Evolutionary conservation across 2,113 vertebrate species (phyloP), one percentile per base, ranked within the genome.

Genomic region (Lynx canadensis): DNA sequence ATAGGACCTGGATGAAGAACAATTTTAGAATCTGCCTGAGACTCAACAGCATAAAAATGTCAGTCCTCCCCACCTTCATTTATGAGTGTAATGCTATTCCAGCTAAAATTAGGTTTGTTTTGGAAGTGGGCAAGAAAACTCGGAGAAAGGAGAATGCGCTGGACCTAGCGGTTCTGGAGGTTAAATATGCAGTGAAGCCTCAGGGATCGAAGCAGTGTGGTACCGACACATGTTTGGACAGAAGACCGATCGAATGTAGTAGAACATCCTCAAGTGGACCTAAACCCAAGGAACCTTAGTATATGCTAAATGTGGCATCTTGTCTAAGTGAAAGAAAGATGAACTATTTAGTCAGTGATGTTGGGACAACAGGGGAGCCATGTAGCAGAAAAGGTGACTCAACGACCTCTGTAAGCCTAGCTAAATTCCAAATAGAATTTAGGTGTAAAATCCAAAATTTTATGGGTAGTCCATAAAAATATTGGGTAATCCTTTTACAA

Each of bases 291-390:
- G 10, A 25, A 48, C 52, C 31, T 10, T 4, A 50, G 74, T 5
- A 2, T 33, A 25, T 21, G 29, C 2, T 38, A 7, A 36, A 0
- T 5, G 4, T 48, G 11, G 16, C 5, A 0, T 52, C 90, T 45
- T 4, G 0, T 31, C 0, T 21, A 16, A 71, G 27, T 7, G 31
- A 52, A 73, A 68, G 15, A 66, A 82, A 52, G 81, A 41, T 45
- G 13, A 27, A 18, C 50, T 48, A 13, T n/a, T 48, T 23, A 84
- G 14, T 60, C 38, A 82, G 19, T 27, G 3, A 86, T 18, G 1
- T 9, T 33, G 25, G 41, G 25, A 65, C 41, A 21, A 31, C 7
- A 36, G 4, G 38, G 41, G 84, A 68, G 31, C 9, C 71, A 69
- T 29, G 33, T 29, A 52, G 60, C 25, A 19, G 68, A 78, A 74